These are phyloP conservation scores for Hyppa rectilinea DNA, from an alignment of 2,888 invertebrate species.

Conservation along the genomic window DNA sequence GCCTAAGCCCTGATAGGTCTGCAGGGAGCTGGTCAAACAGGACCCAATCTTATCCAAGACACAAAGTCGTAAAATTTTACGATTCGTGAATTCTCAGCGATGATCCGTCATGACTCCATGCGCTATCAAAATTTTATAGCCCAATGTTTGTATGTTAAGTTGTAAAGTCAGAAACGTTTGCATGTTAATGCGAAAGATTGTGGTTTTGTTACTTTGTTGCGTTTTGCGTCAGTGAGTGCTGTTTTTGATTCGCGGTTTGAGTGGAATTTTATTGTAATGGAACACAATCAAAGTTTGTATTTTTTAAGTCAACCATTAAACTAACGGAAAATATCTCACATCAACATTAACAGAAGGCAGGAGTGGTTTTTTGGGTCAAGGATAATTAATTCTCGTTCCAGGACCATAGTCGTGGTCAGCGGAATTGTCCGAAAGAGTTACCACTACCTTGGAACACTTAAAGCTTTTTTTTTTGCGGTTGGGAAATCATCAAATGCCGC, in stretches of 20 bases:
- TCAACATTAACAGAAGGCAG: too few species aligned
- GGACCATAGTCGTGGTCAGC: too few species aligned
- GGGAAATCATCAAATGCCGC: too few species aligned
- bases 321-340: too few species aligned
- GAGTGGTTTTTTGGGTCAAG: too few species aligned
- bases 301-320: too few species aligned
- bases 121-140: slow-evolving; percentile 59
- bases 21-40: slow-evolving; percentile 15
- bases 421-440: too few species aligned
- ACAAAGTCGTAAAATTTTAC: slow-evolving; percentile 60
- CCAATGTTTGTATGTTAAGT: slow-evolving; percentile 47
- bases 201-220: slow-evolving; percentile 37
- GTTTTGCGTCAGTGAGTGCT: slow-evolving; percentile 21
- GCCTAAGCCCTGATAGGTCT: slow-evolving; percentile 10
- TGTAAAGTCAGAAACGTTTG: slow-evolving; percentile 56
- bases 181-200: slow-evolving; percentile 32
- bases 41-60: slow-evolving; percentile 24
- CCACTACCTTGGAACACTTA: too few species aligned
- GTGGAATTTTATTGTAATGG: slow-evolving; percentile 9
- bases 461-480: too few species aligned
- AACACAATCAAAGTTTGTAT: neutral
- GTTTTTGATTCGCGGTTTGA: slow-evolving; percentile 7
- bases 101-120: slow-evolving; percentile 56
- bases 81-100: slow-evolving; percentile 53
- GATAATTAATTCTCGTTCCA: too few species aligned